Evolutionary conservation across 1,140 invertebrate genomes (phyloP), one percentile per base, ranked within the genome.

Genomic region (Drosophila athabasca): DNA sequence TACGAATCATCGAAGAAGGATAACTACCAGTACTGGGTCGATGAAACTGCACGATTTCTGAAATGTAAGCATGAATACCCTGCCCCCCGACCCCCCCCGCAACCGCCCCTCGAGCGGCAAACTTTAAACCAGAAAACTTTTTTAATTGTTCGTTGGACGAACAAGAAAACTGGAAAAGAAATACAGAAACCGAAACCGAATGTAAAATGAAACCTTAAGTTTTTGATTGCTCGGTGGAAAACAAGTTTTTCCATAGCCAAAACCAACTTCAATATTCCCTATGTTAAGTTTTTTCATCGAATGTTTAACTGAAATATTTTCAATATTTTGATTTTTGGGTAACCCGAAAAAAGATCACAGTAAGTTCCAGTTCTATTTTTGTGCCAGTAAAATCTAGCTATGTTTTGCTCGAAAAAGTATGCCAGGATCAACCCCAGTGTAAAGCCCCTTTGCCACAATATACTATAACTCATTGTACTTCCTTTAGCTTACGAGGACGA

Each of bases 1-100:
- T 98, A 98, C 93, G 95, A 95, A 92, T 94, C 95, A 72, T 95
- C 94, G 68, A 95, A 96, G 75, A 93, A 94, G 83, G 95, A 95
- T 51, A 97, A 96, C 82, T 95, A 95, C 90, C 93, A 95, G 71
- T 94, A 95, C 75, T 98, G 97, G 97, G 94, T 95, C 54, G 93
- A 93, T 39, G 94, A 95, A 91, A 93, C 97, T 74, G 60, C 68
- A 43, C 49, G 61, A 70, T 91, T 91, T 71, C 72, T 91, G 54
- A 75, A 87, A 83, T 71, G 90, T 91, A 76, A 90, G 90, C 83
- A 58, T 8, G 6, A 19, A 19, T 19, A 19, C 17, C 17, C 17
- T 1, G 1, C 17, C 17, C 17, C 17, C 46, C 26, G n/a, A n/a
- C 31, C 8, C 24, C 0, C 2, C 26, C 26, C 8, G 31, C 29